These are phyloP conservation scores for Cinara cedri DNA, from an alignment of 2,888 invertebrate species.

Conservation along the genomic window DNA sequence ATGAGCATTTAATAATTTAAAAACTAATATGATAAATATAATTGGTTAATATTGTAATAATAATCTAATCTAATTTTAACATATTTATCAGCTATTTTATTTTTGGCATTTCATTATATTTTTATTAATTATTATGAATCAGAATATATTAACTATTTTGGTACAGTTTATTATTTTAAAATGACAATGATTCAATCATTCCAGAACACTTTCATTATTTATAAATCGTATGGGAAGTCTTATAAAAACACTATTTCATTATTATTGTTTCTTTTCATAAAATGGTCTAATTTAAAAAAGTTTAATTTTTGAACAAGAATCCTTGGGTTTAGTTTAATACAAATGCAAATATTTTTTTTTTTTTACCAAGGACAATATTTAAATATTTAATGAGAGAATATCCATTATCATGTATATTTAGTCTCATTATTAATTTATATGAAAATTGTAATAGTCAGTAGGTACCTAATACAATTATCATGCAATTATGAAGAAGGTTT, in stretches of 20 bases:
- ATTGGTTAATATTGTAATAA: not conserved
- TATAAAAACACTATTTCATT: conserved; percentile 44
- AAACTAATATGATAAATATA: no score
- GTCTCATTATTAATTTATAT: not conserved
- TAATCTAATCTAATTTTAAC: not conserved
- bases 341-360: conserved; percentile 2
- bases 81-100: not conserved
- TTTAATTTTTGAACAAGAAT: not conserved
- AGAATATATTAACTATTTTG: no score
- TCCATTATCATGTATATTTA: no score
- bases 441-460: not conserved
- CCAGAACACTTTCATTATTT: not conserved
- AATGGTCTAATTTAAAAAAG: not conserved
- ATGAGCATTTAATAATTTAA: no score
- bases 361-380: not conserved
- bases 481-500: no score
- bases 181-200: conserved; percentile 6
- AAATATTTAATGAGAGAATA: not conserved
- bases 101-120: not conserved
- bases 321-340: not conserved
- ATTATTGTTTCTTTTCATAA: conserved; percentile 13
- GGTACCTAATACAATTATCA: not conserved
- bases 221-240: conserved; percentile 6
- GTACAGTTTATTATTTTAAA: conserved; percentile 6
- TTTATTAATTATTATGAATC: no score